These are phyloP conservation scores for Gambusia affinis DNA, from an alignment of 2,113 vertebrate genomes.

Conservation along the genomic window DNA sequence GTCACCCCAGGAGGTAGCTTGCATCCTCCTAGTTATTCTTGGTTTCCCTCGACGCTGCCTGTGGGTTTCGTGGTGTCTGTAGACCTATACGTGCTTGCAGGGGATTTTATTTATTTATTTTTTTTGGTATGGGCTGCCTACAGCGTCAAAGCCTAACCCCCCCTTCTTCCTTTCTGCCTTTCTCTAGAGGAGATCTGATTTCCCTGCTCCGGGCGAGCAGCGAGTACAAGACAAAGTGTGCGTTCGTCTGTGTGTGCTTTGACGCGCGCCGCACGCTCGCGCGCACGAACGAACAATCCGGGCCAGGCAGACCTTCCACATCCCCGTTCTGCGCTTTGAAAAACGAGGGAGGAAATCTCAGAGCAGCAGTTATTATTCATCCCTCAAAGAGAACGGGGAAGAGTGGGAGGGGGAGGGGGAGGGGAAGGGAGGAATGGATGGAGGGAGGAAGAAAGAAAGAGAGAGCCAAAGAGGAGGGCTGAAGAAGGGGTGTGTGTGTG, in stretches of 20 bases:
- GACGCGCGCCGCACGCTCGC: constrained; percentile 1
- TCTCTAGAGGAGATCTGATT: constrained; percentile 76
- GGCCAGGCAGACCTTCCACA: constrained; percentile 79
- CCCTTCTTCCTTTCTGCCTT: constrained; percentile 22
- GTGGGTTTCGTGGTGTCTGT: constrained; percentile 56
- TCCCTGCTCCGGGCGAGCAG: constrained; percentile 75
- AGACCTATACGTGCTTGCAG: constrained; percentile 57
- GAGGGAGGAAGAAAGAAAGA: constrained; percentile 69
- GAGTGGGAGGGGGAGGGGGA: constrained; percentile 45
- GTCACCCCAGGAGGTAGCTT: constrained; percentile 60
- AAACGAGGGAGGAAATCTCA: constrained; percentile 80
- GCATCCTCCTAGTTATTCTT: constrained; percentile 64
- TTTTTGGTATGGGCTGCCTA: constrained; percentile 53
- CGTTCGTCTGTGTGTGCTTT: constrained; percentile 40
- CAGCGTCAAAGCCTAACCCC: constrained; percentile 45
- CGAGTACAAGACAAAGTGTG: constrained; percentile 69
- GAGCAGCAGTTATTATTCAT: constrained; percentile 83
- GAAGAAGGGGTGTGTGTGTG: constrained; percentile 34
- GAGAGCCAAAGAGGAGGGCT: constrained; percentile 71
- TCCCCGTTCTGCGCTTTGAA: constrained; percentile 78
- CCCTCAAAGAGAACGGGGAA: constrained; percentile 78
- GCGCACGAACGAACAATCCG: constrained; percentile 43
- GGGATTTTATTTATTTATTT: constrained; percentile 57
- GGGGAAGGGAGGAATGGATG: constrained; percentile 46
- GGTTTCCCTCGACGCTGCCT: constrained; percentile 52